Base-by-base conservation (phyloP, 2,888 invertebrate genomes). In the Acutogordius australiensis region DNA sequence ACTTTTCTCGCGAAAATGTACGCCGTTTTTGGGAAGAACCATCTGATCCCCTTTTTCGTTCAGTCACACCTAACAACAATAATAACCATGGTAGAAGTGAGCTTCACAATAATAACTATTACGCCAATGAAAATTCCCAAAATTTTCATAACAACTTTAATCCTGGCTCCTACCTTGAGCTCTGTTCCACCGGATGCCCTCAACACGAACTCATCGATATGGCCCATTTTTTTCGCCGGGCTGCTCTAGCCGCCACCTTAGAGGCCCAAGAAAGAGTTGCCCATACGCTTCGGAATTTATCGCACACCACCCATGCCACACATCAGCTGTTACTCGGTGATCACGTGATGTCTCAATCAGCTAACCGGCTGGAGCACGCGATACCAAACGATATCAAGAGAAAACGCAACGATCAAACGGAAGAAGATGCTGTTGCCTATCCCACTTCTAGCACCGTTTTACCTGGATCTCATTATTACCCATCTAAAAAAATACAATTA, bases 131-230 rank as follows among this genome's bases (percentile, higher is more conserved):
- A n/a, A n/a, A n/a, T n/a, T n/a, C n/a, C n/a, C n/a, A n/a, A n/a
- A n/a, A n/a, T n/a, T n/a, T n/a, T n/a, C n/a, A n/a, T n/a, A n/a
- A n/a, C n/a, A 37, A 37, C 8, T 37, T 37, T 37, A 18, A 37
- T 18, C 18, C 37, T 37, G 37, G 18, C 37, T 13, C 37, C 18
- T 13, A 13, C 18, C 62, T 67, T 28, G 66, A 70, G 63, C 65
- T 70, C 61, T 70, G 70, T 64, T 63, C 66, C 26, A 62, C 65
- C 26, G 70, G 70, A 2, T 70, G 70, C 62, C 70, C 70, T 2
- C 62, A 60, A 30, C 63, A 63, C 28, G 68, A 69, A 64, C 64
- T 66, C 44, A 26, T 51, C 18, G 51, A 51, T 23, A 8, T 51
- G n/a, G n/a, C 18, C 8, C 8, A 51, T 23, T 51, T 51, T 51